phyloP scores from a whole-genome alignment of 2,797 vertebrate species.

The Mionectes olivaceus region DNA sequence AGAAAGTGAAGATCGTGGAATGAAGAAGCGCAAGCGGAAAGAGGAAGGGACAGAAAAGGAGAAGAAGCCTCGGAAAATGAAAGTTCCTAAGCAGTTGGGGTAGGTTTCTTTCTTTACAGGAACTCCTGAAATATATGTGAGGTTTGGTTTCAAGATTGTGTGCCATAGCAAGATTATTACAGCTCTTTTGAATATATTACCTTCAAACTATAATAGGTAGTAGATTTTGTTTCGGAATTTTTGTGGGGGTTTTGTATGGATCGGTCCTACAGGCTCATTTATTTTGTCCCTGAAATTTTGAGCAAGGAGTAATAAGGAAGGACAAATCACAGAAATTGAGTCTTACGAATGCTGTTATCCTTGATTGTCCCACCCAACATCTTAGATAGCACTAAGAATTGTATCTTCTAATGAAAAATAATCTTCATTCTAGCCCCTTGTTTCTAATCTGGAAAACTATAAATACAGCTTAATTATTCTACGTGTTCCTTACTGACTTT shows the following conservation, averaged over 20 bases:
- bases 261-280: neutral
- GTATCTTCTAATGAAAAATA: neutral
- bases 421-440: neutral
- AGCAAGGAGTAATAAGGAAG: neutral
- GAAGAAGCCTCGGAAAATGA: conserved; percentile 91
- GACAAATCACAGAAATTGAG: neutral
- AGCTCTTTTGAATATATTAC: neutral
- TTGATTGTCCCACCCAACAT: neutral
- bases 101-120: conserved; percentile 57
- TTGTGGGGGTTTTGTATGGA: rapidly evolving
- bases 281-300: neutral
- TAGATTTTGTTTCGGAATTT: neutral
- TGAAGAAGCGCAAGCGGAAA: conserved; percentile 93
- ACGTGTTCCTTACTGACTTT: neutral
- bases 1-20: conserved; percentile 88
- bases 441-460: neutral
- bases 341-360: neutral
- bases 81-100: conserved; percentile 90
- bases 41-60: conserved; percentile 89
- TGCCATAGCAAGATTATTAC: neutral
- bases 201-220: neutral
- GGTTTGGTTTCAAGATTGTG: neutral
- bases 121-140: neutral
- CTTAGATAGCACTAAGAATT: neutral
- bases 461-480: neutral